Conservation (phyloP, 2,113 vertebrate species). For the Aphelocoma coerulescens region DNA sequence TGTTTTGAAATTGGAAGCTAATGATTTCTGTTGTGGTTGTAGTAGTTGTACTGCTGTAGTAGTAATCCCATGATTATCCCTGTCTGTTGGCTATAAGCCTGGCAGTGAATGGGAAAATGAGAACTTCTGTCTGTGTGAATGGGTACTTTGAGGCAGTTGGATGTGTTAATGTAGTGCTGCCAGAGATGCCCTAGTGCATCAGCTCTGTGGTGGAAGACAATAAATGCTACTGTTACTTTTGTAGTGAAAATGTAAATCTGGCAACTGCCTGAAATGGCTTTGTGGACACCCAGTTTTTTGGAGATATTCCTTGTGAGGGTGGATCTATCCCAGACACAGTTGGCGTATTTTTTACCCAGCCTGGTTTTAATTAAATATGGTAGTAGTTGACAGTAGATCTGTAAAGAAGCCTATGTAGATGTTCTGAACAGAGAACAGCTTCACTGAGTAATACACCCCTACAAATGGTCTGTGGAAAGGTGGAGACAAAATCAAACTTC, state of each 20-base stretch:
- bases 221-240: background rate
- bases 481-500: background rate
- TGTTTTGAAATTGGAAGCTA: constrained; percentile 40
- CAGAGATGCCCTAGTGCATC: background rate
- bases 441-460: background rate
- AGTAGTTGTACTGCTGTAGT: constrained; percentile 26
- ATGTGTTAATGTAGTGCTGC: constrained; percentile 31
- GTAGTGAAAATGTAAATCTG: constrained; percentile 8
- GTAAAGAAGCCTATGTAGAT: background rate
- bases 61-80: constrained; percentile 54
- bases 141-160: constrained; percentile 18
- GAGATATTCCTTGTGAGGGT: background rate
- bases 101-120: constrained; percentile 46
- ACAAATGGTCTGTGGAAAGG: background rate
- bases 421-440: background rate
- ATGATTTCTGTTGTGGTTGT: constrained; percentile 43
- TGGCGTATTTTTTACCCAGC: background rate
- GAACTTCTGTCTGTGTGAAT: constrained; percentile 10
- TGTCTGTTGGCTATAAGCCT: constrained; percentile 45
- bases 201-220: background rate
- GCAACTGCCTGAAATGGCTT: background rate
- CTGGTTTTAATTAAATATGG: background rate
- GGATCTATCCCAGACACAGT: background rate
- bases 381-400: background rate
- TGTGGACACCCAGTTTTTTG: background rate